These are phyloP conservation scores for Mesocricetus auratus DNA, from an alignment of 2,113 vertebrate genomes.

Conservation along the genomic window DNA sequence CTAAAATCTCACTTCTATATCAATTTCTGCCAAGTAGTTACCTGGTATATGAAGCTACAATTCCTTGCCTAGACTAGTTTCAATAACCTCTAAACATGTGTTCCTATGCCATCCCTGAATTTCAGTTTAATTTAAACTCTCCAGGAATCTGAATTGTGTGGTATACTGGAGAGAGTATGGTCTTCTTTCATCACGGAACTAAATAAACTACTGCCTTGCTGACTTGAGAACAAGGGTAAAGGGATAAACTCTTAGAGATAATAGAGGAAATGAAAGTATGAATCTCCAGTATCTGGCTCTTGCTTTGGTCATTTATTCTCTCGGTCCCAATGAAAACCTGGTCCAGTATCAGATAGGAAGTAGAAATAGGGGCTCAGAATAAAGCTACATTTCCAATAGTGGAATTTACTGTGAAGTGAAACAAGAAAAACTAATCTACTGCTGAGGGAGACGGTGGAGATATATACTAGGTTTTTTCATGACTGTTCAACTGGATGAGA, in stretches of 20 bases:
- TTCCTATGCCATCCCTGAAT: neutral
- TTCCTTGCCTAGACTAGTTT: neutral
- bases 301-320: neutral
- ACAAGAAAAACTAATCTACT: neutral
- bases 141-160: neutral
- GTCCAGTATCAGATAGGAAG: neutral
- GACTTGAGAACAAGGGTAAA: neutral
- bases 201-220: neutral
- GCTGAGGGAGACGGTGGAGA: neutral
- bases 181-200: neutral
- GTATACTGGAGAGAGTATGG: neutral
- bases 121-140: neutral
- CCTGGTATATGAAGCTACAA: neutral
- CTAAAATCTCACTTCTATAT: neutral
- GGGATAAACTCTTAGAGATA: neutral
- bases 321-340: neutral
- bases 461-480: neutral
- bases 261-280: neutral
- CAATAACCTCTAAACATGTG: neutral
- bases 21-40: neutral
- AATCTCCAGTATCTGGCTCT: neutral
- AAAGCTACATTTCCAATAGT: neutral
- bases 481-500: neutral
- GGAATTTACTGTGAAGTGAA: neutral
- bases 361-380: neutral